phyloP scores from a whole-genome alignment of 2,113 vertebrate species.

The Pelobates fuscus region DNA sequence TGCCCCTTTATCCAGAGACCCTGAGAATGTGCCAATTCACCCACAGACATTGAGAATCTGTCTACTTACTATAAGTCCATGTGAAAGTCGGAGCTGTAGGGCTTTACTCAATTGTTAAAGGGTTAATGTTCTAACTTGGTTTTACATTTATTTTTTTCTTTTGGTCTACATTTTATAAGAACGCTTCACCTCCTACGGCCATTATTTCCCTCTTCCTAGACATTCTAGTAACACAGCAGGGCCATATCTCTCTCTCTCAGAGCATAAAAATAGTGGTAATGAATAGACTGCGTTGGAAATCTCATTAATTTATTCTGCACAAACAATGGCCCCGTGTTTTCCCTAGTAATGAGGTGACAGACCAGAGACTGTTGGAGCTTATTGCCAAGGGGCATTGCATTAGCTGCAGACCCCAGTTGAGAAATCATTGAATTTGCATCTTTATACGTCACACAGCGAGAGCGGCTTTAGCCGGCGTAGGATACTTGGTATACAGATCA shows the following conservation, averaged over 20 bases:
- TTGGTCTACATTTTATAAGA: no score
- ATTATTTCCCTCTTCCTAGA: background rate
- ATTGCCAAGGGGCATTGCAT: background rate
- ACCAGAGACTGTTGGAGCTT: background rate
- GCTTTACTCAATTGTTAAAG: no score
- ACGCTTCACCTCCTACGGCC: no score
- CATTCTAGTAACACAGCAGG: background rate
- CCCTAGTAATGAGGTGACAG: slow-evolving; percentile 17
- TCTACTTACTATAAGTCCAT: no score
- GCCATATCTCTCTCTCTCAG: background rate
- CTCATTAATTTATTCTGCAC: background rate
- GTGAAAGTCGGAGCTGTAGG: no score
- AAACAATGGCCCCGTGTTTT: slow-evolving; percentile 9
- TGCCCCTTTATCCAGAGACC: no score
- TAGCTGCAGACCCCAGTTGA: background rate
- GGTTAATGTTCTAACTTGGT: no score
- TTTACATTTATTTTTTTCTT: no score
- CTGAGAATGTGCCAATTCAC: no score
- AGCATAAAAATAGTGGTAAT: background rate
- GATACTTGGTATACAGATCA: background rate
- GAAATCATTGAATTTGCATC: background rate
- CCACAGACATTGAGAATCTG: no score
- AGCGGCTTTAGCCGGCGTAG: no score
- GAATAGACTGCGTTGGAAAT: background rate
- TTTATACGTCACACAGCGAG: no score